A percentile compares a stretch with the other conserved stretches of the same genome.
phyloP scores from a whole-genome alignment of 2,113 vertebrate species.

The Camelus dromedarius region DNA sequence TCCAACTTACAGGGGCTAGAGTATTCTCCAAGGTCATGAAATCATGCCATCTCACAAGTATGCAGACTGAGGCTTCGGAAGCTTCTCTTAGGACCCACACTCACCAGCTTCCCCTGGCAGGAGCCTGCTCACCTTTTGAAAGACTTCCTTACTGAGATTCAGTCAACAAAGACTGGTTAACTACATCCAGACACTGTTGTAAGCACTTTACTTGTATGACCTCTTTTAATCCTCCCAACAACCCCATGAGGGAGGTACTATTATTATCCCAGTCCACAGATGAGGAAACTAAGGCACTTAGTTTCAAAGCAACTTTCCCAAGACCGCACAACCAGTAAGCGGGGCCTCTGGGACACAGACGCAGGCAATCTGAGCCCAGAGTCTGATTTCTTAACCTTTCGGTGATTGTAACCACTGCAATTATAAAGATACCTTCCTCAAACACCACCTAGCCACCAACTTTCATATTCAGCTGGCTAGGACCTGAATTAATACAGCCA shows the following conservation, averaged over 20 bases:
- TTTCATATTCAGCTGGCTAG: not conserved
- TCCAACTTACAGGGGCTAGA: not conserved
- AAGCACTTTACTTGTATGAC: not conserved
- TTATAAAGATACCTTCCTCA: not conserved
- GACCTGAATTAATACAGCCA: not conserved
- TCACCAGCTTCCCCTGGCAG: not conserved
- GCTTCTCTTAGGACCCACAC: not conserved
- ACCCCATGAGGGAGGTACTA: not conserved
- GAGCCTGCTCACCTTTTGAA: not conserved
- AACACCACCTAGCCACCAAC: not conserved
- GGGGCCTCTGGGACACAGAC: not conserved
- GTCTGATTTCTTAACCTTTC: not conserved
- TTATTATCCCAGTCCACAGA: not conserved
- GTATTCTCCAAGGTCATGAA: not conserved
- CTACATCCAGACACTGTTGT: not conserved
- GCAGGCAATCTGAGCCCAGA: not conserved
- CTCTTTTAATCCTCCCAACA: not conserved
- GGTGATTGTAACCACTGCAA: fast-evolving
- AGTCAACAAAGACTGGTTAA: not conserved
- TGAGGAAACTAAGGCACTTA: not conserved
- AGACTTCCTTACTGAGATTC: not conserved
- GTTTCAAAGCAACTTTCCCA: not conserved
- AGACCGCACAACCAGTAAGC: not conserved
- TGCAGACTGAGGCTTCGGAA: not conserved
- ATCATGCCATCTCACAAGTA: not conserved